Evolutionary conservation across 2,797 vertebrate genomes (phyloP), one percentile per base, ranked within the genome.

Genomic region (Oreochromis grahami): DNA sequence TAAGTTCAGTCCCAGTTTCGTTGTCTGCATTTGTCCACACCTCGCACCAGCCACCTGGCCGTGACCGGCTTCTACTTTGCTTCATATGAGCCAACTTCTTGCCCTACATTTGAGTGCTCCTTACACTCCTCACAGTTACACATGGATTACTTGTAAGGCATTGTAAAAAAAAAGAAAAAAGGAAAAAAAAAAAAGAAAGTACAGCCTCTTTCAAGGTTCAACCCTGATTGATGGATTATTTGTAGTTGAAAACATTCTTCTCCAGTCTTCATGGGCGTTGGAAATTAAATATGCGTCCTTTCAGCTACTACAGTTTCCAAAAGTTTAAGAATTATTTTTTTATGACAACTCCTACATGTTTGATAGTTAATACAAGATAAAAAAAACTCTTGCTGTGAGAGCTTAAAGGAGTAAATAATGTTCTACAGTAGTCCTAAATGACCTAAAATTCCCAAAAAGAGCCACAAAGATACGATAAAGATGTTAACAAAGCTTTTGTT

Each of bases 61-160:
- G 9, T 60, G 29, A 60, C 29, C 1, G 3, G 4, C 58, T 36
- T 63, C 32, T 63, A 2, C 17, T 0, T 36, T 63, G 6, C 32
- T 36, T 63, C 0, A n/a, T 13, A n/a, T n/a, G 32, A 65, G 12
- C 32, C 6, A 0, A 0, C 19, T 24, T 41, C n/a, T 68, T 24
- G 12, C 36, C 63, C n/a, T 68, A 14, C 2, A 43, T 41, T 15
- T 68, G 36, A 7, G 63, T 43, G 36, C 0, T 43, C 36, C 7
- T 68, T 0, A 68, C n/a, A 24, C 63, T 68, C 19, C 36, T 41
- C 36, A 15, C 36, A 24, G 6, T 9, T 68, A 13, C 36, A 1
- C 63, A 68, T 68, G 12, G 12, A 65, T 21, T 68, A 65, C 60
- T 38, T 60, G 14, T 36, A 38, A 63, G 19, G 19, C 0, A n/a